Conservation (phyloP, 2,797 vertebrate species). For the Spinibarbus caldwelli region DNA sequence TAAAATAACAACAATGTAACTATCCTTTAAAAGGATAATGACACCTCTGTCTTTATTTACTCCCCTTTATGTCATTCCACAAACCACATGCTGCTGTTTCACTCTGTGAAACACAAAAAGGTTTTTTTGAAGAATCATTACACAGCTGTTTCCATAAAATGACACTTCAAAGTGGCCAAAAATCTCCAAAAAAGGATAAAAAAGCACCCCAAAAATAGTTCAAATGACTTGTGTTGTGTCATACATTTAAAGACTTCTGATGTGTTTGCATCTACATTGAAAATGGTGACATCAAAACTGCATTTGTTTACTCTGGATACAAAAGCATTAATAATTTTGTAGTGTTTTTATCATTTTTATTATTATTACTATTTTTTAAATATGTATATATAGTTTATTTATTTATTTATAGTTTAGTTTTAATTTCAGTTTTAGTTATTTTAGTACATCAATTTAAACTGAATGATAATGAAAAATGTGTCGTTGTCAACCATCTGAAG, state of each 20-base stretch:
- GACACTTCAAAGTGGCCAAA: not conserved
- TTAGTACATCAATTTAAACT: not conserved
- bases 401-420: not conserved
- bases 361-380: not conserved
- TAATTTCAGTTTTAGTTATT: not conserved
- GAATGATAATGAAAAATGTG: not conserved
- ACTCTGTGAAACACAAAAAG: not conserved
- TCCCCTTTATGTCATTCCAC: not conserved
- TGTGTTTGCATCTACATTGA: not conserved
- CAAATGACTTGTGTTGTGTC: not conserved
- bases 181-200: no score
- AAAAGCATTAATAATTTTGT: not conserved
- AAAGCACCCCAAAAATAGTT: no score
- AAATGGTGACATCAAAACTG: no score
- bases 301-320: not conserved
- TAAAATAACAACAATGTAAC: constrained; percentile 63
- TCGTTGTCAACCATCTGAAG: not conserved
- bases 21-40: not conserved
- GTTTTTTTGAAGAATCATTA: not conserved
- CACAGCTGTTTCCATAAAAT: not conserved
- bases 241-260: not conserved
- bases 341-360: not conserved
- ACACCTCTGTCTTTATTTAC: not conserved
- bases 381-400: not conserved
- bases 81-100: not conserved